phyloP scores from a whole-genome alignment of 2,113 vertebrate species.

The Corythornis cristatus region DNA sequence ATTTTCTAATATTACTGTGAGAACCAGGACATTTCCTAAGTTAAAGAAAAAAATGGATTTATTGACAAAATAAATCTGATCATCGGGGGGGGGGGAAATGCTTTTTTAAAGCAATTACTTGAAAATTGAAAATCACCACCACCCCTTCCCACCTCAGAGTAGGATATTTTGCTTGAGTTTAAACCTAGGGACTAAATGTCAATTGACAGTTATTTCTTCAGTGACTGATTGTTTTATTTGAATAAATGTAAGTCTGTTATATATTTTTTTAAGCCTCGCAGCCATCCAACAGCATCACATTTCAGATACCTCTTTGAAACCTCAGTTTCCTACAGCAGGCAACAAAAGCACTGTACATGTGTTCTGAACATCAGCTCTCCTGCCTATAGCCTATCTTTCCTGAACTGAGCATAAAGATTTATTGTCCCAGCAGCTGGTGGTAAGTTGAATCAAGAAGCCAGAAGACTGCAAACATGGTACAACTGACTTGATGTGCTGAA shows the following conservation, averaged over 20 bases:
- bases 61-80: neutral
- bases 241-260: neutral
- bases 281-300: slow-evolving; percentile 39
- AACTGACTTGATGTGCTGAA: slow-evolving; percentile 1
- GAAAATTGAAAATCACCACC: neutral
- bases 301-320: slow-evolving; percentile 52
- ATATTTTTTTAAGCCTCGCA: neutral
- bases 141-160: neutral
- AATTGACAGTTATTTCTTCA: neutral
- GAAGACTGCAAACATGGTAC: neutral
- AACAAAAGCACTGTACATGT: neutral
- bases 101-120: neutral
- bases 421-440: slow-evolving; percentile 27
- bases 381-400: slow-evolving; percentile 14
- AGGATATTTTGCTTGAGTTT: neutral
- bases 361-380: slow-evolving; percentile 21
- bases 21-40: neutral
- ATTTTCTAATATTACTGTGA: neutral
- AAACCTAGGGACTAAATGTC: slow-evolving; percentile 4
- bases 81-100: neutral
- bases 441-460: slow-evolving; percentile 14
- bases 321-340: slow-evolving; percentile 14
- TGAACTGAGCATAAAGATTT: slow-evolving; percentile 1
- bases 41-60: neutral
- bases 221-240: neutral